A percentile compares a stretch with the other conserved stretches of the same genome.
Conservation (phyloP, 2,797 vertebrate species). For the Gymnoscopelus microlampas region DNA sequence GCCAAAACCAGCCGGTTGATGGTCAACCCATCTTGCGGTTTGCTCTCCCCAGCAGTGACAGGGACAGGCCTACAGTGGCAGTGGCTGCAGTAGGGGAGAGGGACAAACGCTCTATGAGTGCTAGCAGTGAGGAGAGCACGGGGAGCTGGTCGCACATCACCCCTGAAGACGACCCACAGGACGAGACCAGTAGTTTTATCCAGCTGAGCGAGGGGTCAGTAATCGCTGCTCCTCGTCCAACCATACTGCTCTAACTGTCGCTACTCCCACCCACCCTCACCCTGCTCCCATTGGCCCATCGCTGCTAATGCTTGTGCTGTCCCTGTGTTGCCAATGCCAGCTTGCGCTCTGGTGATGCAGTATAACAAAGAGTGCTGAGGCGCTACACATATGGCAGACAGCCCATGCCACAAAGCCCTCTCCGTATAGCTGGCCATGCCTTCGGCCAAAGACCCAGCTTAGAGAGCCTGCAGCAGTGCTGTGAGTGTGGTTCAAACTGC, state of each 20-base stretch:
- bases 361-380: constrained; percentile 2
- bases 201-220: constrained; percentile 96
- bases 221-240: constrained; percentile 75
- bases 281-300: constrained; percentile 72
- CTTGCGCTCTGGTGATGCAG: constrained; percentile 48
- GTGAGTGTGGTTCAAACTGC: too few relatives aligned
- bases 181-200: constrained; percentile 96
- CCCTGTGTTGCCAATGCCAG: constrained; percentile 46
- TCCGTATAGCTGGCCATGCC: too few relatives aligned
- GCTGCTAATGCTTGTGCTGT: constrained; percentile 65
- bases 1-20: constrained; percentile 24
- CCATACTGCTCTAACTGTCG: constrained; percentile 58
- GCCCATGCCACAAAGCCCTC: not conserved
- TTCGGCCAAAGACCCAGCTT: too few relatives aligned
- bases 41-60: constrained; percentile 80
- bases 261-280: constrained; percentile 60
- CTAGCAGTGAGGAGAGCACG: constrained; percentile 96
- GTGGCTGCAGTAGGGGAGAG: constrained; percentile 79
- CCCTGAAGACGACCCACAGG: constrained; percentile 92
- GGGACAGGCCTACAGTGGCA: constrained; percentile 75
- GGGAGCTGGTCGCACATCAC: constrained; percentile 96
- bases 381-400: not conserved
- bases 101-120: constrained; percentile 85
- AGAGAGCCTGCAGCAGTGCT: too few relatives aligned
- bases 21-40: constrained; percentile 69